These are phyloP conservation scores for Pseudobourletiella spinata DNA, from an alignment of 1,140 invertebrate genomes.

Conservation along the genomic window DNA sequence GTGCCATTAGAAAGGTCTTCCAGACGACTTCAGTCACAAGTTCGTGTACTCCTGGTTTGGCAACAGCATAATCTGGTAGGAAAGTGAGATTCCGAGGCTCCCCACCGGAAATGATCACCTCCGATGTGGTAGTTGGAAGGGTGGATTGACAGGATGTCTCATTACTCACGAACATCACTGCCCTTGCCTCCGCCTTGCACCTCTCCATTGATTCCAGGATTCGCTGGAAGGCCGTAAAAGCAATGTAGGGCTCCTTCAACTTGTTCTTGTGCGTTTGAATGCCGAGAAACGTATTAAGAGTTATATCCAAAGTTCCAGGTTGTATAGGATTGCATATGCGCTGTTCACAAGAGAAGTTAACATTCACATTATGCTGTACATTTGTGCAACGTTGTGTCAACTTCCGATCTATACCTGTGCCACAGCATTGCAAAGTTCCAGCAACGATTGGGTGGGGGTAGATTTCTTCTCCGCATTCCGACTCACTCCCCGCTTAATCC, in stretches of 20 bases:
- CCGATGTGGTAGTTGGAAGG: neutral
- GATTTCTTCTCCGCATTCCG: neutral
- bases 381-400: neutral
- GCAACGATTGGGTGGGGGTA: neutral
- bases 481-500: neutral
- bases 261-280: constrained; percentile 18
- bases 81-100: neutral
- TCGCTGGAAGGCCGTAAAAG: constrained; percentile 13
- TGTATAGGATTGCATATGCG: constrained; percentile 13
- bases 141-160: neutral
- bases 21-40: constrained; percentile 10
- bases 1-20: constrained; percentile 13
- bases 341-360: constrained; percentile 5
- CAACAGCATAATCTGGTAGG: neutral
- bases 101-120: neutral
- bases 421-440: neutral
- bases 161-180: constrained; percentile 7
- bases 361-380: neutral
- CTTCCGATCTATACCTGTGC: neutral
- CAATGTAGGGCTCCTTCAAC: constrained; percentile 22
- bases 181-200: constrained; percentile 7
- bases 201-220: constrained; percentile 10
- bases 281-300: constrained; percentile 18
- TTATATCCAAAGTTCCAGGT: constrained; percentile 15
- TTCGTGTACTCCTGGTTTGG: neutral